Evolutionary conservation across 2,797 vertebrate species (phyloP).

Genomic region (Enteromius argenteus): DNA sequence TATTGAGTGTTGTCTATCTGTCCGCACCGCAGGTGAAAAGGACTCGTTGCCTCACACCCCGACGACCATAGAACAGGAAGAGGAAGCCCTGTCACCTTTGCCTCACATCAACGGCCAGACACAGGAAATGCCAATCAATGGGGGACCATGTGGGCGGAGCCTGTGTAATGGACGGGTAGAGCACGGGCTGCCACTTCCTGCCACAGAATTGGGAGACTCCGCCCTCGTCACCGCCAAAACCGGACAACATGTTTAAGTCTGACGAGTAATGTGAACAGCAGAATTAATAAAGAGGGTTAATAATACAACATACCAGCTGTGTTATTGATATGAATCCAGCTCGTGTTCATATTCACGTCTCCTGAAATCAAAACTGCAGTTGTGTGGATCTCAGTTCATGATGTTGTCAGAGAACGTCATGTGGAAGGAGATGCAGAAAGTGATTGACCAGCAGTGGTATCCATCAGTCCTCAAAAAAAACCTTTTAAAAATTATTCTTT

Average conservation of each 20-base stretch:
- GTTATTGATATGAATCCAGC: neutral
- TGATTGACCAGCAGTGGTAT: neutral
- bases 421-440: neutral
- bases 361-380: neutral
- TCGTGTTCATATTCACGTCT: neutral
- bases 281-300: neutral
- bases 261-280: neutral
- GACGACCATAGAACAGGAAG: slow-evolving; percentile 19
- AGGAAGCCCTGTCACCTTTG: slow-evolving; percentile 43
- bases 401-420: neutral
- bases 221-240: slow-evolving; percentile 80
- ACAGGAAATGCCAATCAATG: slow-evolving; percentile 38
- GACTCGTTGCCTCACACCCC: neutral
- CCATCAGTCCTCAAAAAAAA: neutral
- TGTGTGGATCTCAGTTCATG: neutral
- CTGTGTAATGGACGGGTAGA: slow-evolving; percentile 61
- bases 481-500: neutral
- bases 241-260: slow-evolving; percentile 57
- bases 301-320: neutral
- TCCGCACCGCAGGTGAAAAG: slow-evolving; percentile 58
- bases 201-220: slow-evolving; percentile 78
- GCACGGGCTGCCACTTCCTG: slow-evolving; percentile 79
- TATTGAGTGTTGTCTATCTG: slow-evolving; percentile 19
- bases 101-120: slow-evolving; percentile 45
- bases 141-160: slow-evolving; percentile 6